Percentiles rank a stretch among this genome's conserved stretches.
Evolutionary conservation across 2,797 vertebrate genomes (phyloP).

Genomic region (Thripadectes ignobilis): DNA sequence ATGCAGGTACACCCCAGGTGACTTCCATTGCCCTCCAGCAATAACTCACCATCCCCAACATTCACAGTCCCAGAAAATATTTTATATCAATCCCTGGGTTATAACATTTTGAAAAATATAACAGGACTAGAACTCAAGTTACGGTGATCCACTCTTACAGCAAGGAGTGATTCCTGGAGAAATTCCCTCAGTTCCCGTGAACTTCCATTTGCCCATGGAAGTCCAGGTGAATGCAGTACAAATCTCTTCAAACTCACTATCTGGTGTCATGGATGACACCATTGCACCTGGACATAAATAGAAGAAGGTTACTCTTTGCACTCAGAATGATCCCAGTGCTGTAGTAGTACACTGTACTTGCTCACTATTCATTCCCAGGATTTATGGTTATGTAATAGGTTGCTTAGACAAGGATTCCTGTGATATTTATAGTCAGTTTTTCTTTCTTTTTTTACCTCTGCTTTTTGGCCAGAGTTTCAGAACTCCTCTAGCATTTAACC

Average conservation of each 20-base stretch:
- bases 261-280: not conserved
- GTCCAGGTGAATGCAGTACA: not conserved
- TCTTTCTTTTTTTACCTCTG: not conserved
- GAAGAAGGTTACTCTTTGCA: not conserved
- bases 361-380: not conserved
- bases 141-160: not conserved
- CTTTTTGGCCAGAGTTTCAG: not conserved
- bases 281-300: not conserved
- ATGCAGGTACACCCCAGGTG: not conserved
- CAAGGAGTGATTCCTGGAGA: not conserved
- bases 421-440: slow-evolving; percentile 3
- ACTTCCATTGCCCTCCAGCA: not conserved
- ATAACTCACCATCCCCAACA: not conserved
- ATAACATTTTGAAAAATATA: not conserved
- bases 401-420: slow-evolving; percentile 32
- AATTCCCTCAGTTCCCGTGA: not conserved
- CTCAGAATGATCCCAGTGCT: not conserved
- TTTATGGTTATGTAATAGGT: slow-evolving; percentile 10
- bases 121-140: not conserved
- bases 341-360: not conserved
- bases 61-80: not conserved
- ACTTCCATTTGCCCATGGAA: not conserved
- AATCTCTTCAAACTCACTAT: not conserved
- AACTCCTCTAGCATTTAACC: not conserved
- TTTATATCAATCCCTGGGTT: not conserved